Conservation (phyloP, 2,888 invertebrate genomes). For the Cyclophora punctaria region DNA sequence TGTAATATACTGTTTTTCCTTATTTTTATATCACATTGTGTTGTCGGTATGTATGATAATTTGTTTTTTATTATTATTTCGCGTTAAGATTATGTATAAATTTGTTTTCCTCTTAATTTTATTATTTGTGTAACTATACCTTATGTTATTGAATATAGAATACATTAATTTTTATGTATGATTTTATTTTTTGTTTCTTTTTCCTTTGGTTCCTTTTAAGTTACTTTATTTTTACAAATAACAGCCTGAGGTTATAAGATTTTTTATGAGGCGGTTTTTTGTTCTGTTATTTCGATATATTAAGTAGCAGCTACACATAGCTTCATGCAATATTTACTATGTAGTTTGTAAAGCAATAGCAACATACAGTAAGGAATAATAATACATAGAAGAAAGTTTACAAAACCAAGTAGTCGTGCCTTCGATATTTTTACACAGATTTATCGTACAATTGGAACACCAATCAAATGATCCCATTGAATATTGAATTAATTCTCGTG, state of each 20-base stretch:
- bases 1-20: conserved; percentile 68
- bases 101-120: conserved; percentile 72
- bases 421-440: no score
- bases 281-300: no score
- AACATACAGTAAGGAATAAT: no score
- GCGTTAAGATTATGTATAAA: conserved; percentile 74
- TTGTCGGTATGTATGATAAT: conserved; percentile 66
- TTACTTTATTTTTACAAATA: no score
- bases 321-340: no score
- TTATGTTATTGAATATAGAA: conserved; percentile 75
- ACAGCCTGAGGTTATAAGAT: no score
- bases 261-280: no score
- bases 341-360: no score
- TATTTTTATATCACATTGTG: conserved; percentile 59
- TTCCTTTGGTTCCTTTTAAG: conserved; percentile 35
- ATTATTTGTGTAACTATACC: conserved; percentile 73
- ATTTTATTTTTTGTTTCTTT: conserved; percentile 57
- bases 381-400: no score
- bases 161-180: conserved; percentile 75
- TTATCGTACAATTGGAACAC: no score
- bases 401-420: no score
- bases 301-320: no score
- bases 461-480: background rate
- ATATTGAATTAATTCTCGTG: background rate
- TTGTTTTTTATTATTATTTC: conserved; percentile 61